A percentile compares a stretch with the other conserved stretches of the same genome.
phyloP scores from a whole-genome alignment of 1,140 invertebrate genomes.

The Lordiphosa clarofinis region DNA sequence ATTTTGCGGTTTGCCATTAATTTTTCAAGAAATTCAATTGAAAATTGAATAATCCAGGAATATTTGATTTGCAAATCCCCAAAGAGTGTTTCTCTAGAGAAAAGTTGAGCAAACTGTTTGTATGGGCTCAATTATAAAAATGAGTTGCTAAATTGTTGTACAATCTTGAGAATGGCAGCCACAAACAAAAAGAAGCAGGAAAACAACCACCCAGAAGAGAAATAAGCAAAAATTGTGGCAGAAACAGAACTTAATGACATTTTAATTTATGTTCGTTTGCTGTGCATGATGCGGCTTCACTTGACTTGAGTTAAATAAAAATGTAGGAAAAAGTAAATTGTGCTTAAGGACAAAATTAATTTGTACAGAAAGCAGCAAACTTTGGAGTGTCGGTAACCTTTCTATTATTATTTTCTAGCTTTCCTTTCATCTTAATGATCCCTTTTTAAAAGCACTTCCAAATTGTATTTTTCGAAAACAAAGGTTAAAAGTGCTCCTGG shows the following conservation, averaged over 20 bases:
- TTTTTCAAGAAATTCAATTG: not conserved
- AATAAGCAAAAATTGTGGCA: constrained; percentile 11
- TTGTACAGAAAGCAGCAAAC: too few relatives aligned
- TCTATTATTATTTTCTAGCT: too few relatives aligned
- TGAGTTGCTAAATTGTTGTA: constrained; percentile 26
- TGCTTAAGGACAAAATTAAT: not conserved
- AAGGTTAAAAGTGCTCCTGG: constrained; percentile 16
- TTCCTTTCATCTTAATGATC: too few relatives aligned
- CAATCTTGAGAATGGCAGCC: constrained; percentile 1
- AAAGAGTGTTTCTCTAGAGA: not conserved
- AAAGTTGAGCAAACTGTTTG: constrained; percentile 14
- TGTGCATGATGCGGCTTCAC: not conserved
- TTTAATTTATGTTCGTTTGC: constrained; percentile 32
- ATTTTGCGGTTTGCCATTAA: too few relatives aligned
- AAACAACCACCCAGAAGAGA: not conserved
- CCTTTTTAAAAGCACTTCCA: not conserved
- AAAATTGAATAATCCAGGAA: not conserved
- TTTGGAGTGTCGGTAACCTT: too few relatives aligned
- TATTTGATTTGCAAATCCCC: not conserved
- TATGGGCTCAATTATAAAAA: constrained; percentile 35
- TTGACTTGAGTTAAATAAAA: constrained; percentile 2
- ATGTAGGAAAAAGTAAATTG: not conserved
- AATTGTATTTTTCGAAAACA: too few relatives aligned
- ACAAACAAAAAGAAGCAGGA: not conserved
- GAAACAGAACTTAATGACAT: constrained; percentile 29